Base-by-base conservation (phyloP, 2,113 vertebrate genomes). In the Gnathonemus echidnorhynchus region DNA sequence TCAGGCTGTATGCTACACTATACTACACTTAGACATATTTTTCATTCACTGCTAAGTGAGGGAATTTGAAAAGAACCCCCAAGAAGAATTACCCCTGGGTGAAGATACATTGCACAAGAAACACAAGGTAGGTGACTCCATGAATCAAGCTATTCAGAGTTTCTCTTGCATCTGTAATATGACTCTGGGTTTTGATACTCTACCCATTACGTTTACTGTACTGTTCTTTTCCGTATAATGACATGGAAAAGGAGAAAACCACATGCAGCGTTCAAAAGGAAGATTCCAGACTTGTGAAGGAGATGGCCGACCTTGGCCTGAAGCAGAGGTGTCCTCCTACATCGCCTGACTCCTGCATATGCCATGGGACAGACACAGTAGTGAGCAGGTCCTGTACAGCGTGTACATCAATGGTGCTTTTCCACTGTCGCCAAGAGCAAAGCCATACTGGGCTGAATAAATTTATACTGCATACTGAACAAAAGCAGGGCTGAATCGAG, bases 111-210 rank as follows among this genome's bases (percentile, higher is more conserved):
- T 42, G n/a, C 53, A 58, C 58, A 74, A 17, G n/a, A 74, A 74
- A 49, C 88, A 88, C 21, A 88, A 88, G 62, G 88, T 88, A 88
- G 62, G 42, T 58, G 39, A 46, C 21, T 31, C 31, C n/a, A 49
- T 31, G 39, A 70, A 48, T 48, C 42, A 27, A 42, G 87, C 9
- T 17, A 58, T 88, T 62, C 19, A 24, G 7, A 1, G 13, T 56
- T 45, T 24, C 10, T 66, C 87, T 88, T 5, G 9, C 19, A 88
- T 24, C 39, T 88, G 31, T 62, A 46, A 88, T 15, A 35, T 19
- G 35, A 39, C 3, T 39, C 70, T 5, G 2, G 15, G 35, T 42
- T 80, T 80, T 80, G 31, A 42, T 19, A 42, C 74, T 39, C 17
- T 42, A 39, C 31, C 31, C 6, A 19, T 86, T 56, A 19, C 11